Base-by-base conservation (phyloP, 2,113 vertebrate genomes). In the Picathartes gymnocephalus region DNA sequence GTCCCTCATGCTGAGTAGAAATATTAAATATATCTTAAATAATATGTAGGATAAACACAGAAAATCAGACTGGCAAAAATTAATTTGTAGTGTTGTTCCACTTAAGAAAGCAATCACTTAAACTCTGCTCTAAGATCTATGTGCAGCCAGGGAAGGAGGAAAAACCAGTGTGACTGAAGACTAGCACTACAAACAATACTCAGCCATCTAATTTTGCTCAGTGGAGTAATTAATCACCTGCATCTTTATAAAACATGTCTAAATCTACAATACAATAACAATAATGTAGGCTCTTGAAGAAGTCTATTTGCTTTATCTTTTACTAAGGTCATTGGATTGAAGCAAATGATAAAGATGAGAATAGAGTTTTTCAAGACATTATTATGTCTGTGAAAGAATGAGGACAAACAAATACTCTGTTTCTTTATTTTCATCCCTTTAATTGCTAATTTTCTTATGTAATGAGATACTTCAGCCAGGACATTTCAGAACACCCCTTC, bases 11-110 rank as follows among this genome's bases (percentile, higher is more conserved):
- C 82, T 96, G 70, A 96, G 48, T 64, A 97, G 82, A 72, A 90
- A 92, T 89, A 81, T 69, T 95, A 53, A 95, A 91, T 86, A 82
- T 83, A 10, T 48, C 28, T 84, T 95, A 96, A 96, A 94, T 95
- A 84, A 58, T 72, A 74, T 28, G 44, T 70, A 93, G 13, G n/a
- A 71, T 78, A 97, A 97, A 93, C 56, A 93, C 35, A 90, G 87
- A 95, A 92, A 94, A 94, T 82, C 53, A 93, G 14, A 30, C 45
- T 84, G 47, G 66, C 37, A 95, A 92, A 57, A 87, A 88, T 64
- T 84, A 61, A 4, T 24, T 68, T 30, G 22, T 84, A 91, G 28
- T 71, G 58, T 90, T 53, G 68, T 24, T 86, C 92, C 25, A 65
- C 37, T 92, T 88, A 93, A 89, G 51, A 65, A 94, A 72, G 35